Conservation (phyloP, 2,888 invertebrate genomes). For the Limnephilus lunatus region DNA sequence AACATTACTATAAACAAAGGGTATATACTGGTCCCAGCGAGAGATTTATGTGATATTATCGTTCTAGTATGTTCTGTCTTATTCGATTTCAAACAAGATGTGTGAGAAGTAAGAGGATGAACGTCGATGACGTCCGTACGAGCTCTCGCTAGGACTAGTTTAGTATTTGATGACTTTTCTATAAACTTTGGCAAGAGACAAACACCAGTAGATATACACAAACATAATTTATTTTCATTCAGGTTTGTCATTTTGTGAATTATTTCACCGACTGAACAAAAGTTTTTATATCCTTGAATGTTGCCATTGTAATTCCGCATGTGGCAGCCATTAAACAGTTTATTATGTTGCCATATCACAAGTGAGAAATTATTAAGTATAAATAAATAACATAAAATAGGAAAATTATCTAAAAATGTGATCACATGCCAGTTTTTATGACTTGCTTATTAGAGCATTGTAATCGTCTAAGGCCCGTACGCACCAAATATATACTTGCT, state of each 20-base stretch:
- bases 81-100: too few relatives aligned
- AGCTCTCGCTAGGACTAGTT: neutral
- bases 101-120: too few relatives aligned
- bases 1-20: neutral
- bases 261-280: neutral
- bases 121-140: too few relatives aligned
- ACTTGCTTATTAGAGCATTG: constrained; percentile 50
- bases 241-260: neutral
- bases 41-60: too few relatives aligned
- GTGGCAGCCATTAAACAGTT: constrained; percentile 16
- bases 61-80: too few relatives aligned
- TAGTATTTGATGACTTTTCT: neutral
- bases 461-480: constrained; percentile 60
- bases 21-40: neutral
- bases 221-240: neutral
- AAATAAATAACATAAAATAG: constrained; percentile 24
- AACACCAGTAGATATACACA: neutral
- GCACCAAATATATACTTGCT: constrained; percentile 59
- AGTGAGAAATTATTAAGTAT: constrained; percentile 44
- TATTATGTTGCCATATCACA: constrained; percentile 48
- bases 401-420: constrained; percentile 55
- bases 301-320: constrained; percentile 28
- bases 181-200: neutral
- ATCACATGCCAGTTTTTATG: constrained; percentile 62
- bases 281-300: neutral